Conservation (phyloP, 2,113 vertebrate genomes). For the Eonycteris spelaea region DNA sequence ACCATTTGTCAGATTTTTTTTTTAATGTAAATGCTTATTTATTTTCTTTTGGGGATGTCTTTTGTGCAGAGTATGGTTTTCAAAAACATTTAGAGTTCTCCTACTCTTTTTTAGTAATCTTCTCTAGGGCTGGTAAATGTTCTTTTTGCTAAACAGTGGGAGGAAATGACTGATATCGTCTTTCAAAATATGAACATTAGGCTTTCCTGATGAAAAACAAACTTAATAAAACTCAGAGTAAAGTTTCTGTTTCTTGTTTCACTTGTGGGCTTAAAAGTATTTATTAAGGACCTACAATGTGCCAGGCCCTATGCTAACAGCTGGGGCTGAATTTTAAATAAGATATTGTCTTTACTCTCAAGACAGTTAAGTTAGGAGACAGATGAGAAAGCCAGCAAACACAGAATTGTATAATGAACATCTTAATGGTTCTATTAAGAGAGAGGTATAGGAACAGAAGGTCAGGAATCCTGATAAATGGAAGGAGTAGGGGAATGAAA, state of each 20-base stretch:
- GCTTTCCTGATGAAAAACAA: neutral
- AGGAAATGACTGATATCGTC: constrained; percentile 6
- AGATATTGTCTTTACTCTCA: neutral
- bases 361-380: neutral
- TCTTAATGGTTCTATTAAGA: neutral
- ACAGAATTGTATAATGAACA: neutral
- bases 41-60: neutral
- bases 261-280: neutral
- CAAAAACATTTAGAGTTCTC: neutral
- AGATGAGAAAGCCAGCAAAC: neutral
- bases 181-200: constrained; percentile 29
- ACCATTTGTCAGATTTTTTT: constrained; percentile 16
- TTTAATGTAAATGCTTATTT: constrained; percentile 9
- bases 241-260: neutral
- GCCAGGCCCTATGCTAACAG: neutral
- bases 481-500: neutral
- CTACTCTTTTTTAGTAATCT: neutral
- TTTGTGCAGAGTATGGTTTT: neutral
- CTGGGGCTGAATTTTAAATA: neutral
- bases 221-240: neutral
- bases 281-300: neutral
- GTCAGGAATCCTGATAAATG: neutral
- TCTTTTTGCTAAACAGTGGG: neutral
- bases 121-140: neutral
- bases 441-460: neutral